Conservation (phyloP, 30 jellyfish, hydroid and myxozoan species). For the Chironex yamaguchii region DNA sequence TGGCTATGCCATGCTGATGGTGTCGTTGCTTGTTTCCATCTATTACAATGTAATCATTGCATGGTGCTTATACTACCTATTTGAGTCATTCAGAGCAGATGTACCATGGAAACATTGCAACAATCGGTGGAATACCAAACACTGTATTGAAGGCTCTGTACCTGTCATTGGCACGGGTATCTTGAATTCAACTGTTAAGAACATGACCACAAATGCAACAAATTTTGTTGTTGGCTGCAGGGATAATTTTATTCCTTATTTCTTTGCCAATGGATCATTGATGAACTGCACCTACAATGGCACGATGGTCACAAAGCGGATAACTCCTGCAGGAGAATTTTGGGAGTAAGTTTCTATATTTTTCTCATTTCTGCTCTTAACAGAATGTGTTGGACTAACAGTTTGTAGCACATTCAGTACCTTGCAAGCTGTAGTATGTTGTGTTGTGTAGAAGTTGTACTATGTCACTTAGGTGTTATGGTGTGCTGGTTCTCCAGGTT, state of each 20-base stretch:
- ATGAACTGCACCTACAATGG: constrained; percentile 38
- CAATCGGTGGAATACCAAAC: constrained; percentile 73
- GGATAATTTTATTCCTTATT: constrained; percentile 20
- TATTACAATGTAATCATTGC: constrained; percentile 88
- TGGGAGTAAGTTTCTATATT: constrained; percentile 71
- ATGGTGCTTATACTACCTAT: constrained; percentile 80
- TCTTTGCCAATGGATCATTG: constrained; percentile 29
- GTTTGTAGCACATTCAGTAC: no score
- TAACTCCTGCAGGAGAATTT: constrained; percentile 65
- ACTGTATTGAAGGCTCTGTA: constrained; percentile 56
- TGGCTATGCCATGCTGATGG: constrained; percentile 89
- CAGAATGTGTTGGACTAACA: no score
- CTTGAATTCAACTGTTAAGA: constrained; percentile 26
- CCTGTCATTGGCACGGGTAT: constrained; percentile 31
- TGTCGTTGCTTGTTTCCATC: constrained; percentile 72
- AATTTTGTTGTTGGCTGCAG: constrained; percentile 25
- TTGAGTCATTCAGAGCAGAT: constrained; percentile 83
- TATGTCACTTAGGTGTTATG: no score
- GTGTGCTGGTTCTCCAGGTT: no score
- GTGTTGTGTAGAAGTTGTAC: no score
- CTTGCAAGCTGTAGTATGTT: no score
- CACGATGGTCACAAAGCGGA: constrained; percentile 23
- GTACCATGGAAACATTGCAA: constrained; percentile 90
- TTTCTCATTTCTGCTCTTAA: no score
- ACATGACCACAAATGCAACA: constrained; percentile 46